Percentiles rank a stretch among this genome's conserved stretches.
These are phyloP conservation scores for Oncorhynchus gorbuscha DNA, from an alignment of 2,113 vertebrate species.

Conservation along the genomic window DNA sequence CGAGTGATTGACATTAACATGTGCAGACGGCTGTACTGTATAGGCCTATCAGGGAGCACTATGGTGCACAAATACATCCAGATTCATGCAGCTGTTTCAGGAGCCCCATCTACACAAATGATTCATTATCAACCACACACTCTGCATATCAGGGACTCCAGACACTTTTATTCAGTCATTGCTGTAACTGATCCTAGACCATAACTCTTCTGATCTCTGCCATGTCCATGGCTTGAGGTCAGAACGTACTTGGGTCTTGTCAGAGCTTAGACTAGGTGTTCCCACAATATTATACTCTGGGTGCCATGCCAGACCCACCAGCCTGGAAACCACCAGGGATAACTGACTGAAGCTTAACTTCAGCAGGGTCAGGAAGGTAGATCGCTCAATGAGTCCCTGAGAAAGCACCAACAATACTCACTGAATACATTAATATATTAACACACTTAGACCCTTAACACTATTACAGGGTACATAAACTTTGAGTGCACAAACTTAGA, in stretches of 20 bases:
- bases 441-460: too few species aligned
- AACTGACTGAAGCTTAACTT: neutral
- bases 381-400: neutral
- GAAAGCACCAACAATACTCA: neutral
- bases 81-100: constrained; percentile 19
- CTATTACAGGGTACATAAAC: too few species aligned
- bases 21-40: neutral
- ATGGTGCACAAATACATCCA: neutral
- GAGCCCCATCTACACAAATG: constrained; percentile 11
- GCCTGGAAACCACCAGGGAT: neutral
- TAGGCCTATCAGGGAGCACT: constrained; percentile 10
- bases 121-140: neutral
- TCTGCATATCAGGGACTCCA: neutral
- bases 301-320: constrained; percentile 2
- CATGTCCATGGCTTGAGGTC: neutral
- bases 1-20: constrained; percentile 20
- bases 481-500: too few species aligned
- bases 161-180: neutral
- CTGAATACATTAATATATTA: neutral
- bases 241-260: neutral
- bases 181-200: neutral
- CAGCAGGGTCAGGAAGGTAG: neutral
- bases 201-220: neutral
- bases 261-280: neutral
- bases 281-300: neutral